Base-by-base conservation (phyloP, 2,888 invertebrate species). In the Drosophila putrida region DNA sequence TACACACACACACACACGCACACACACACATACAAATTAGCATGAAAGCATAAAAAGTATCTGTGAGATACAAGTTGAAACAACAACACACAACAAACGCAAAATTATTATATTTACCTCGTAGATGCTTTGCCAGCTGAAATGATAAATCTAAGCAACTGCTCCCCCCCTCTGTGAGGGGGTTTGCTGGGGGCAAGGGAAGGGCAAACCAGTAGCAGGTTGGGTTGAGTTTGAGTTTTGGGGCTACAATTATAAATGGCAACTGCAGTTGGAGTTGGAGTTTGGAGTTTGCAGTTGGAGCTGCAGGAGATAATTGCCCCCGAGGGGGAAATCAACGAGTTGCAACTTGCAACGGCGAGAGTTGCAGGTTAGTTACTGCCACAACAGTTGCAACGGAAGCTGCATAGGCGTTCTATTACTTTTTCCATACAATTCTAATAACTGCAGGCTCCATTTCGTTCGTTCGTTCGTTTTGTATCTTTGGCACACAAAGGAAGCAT, bases 121-220 rank as follows among this genome's bases (percentile, higher is more conserved):
- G 44, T 28, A 72, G 70, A 62, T 72, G 72, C 58, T 69, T 54
- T 71, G 76, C 65, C 78, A 83, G 84, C 75, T 78, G 67, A 77
- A 75, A 74, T 80, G 82, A 84, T 80, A 82, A 82, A 83, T 83
- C 82, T 78, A 74, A 64, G 66, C 85, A 80, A 75, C 64, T 71
- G 72, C 53, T 31, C 33, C 47, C 28, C 57, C 25, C 63, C 57
- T 15, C 63, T 8, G 4, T 4, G 20, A 20, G 9, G 36, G 36
- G 36, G 27, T 6, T 11, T 11, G 6, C 15, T 2, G 9, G 36
- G 35, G 13, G 4, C 9, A 39, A 20, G 35, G 55, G 39, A 4
- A 33, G 33, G 38, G 38, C 46, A 31, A 71, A 71, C 67, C 58
- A 71, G 72, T 69, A 69, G 76, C 75, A 68, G 53, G 57, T 74